Evolutionary conservation across 2,797 vertebrate genomes (phyloP).

Genomic region (Masticophis lateralis): DNA sequence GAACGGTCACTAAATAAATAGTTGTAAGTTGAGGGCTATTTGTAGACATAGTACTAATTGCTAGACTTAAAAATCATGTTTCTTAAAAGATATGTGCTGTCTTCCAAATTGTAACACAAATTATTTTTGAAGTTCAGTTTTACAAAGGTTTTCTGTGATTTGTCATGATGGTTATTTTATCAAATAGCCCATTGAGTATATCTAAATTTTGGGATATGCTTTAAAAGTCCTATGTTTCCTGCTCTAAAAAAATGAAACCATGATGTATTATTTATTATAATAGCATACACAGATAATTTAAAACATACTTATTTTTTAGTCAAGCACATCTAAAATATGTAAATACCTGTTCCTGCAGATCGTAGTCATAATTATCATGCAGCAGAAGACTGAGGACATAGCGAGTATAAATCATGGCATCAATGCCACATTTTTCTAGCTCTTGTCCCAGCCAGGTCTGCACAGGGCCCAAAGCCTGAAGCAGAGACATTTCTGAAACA

Average conservation of each 20-base stretch:
- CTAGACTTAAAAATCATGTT: background rate
- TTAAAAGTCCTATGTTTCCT: background rate
- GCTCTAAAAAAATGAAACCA: background rate
- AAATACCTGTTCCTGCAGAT: constrained; percentile 97
- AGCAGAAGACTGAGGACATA: constrained; percentile 98
- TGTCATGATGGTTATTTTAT: background rate
- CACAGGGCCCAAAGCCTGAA: constrained; percentile 96
- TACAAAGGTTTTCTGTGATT: background rate
- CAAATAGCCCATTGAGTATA: background rate
- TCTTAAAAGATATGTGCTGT: background rate
- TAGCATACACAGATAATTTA: background rate
- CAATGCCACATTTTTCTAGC: constrained; percentile 99
- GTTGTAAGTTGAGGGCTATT: background rate
- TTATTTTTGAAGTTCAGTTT: background rate
- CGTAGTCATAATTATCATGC: constrained; percentile 97
- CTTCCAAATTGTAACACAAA: background rate
- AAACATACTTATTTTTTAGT: constrained; percentile 47
- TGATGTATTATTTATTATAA: background rate
- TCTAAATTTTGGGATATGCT: background rate
- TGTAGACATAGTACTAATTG: background rate
- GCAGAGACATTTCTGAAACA: constrained; percentile 94
- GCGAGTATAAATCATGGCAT: constrained; percentile 98
- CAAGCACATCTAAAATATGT: constrained; percentile 55
- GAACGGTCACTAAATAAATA: background rate
- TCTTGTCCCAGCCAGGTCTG: constrained; percentile 99